Evolutionary conservation across 1,140 invertebrate species (phyloP), one percentile per base, ranked within the genome.

Genomic region (Aphaenogaster floridana): DNA sequence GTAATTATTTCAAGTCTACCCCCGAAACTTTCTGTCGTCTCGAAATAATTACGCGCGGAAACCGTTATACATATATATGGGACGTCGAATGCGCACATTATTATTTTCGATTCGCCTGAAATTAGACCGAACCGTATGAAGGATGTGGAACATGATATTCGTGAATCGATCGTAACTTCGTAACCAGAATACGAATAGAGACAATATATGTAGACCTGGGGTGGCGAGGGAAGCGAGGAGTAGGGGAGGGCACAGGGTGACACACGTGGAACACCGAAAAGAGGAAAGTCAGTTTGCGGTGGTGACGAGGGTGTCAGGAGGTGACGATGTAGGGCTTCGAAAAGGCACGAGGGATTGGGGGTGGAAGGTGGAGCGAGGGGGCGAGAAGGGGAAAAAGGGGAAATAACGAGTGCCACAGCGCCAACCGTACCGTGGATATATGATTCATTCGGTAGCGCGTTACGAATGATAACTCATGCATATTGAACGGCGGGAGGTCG

Each of bases 401-500:
- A 39, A 74, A 74, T 84, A 84, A 84, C 69, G 80, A 84, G 69
- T 76, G 28, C 54, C 80, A 52, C n/a, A 42, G 52, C 54, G 9
- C 50, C 34, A 45, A 21, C 28, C 48, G 11, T 78, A 48, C 45
- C 39, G 8, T 54, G 66, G 79, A 80, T 76, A 84, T 88, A 90
- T 88, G 87, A 90, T 90, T 90, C 81, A 90, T 88, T 88, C 88
- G 69, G 64, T 59, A 17, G 63, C 52, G 86, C 77, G 86, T 86
- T 90, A 76, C 36, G 69, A 90, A 88, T 90, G 88, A 86, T 90
- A 90, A 90, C 88, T 90, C 88, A 88, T 90, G 81, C 86, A 88
- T 90, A 90, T 88, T 86, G 81, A 90, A 90, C 86, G 79, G 61
- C 11, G 45, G 36, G 86, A 76, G 81, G 68, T 66, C 39, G 86